Evolutionary conservation across 2,113 vertebrate genomes (phyloP).

Genomic region (Aix galericulata): DNA sequence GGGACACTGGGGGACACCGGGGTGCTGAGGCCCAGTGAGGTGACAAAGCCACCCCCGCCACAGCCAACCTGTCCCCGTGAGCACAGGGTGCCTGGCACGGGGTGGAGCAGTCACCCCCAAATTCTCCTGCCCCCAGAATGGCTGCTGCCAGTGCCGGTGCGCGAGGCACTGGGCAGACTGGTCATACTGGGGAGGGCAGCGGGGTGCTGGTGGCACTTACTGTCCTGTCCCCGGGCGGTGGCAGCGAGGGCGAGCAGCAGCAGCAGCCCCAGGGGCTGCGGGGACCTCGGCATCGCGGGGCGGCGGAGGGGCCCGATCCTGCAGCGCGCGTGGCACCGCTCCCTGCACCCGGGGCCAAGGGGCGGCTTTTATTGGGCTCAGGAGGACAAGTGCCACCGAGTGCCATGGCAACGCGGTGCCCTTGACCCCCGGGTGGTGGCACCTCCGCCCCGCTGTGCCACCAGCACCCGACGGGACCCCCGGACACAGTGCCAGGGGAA

Average conservation of each 20-base stretch:
- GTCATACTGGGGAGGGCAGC: neutral
- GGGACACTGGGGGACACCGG: neutral
- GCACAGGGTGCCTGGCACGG: accelerated
- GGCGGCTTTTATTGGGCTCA: neutral
- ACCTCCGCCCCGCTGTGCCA: neutral
- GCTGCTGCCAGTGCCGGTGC: neutral
- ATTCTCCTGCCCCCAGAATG: neutral
- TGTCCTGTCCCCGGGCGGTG: neutral
- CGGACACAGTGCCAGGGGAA: neutral
- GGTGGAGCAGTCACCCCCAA: neutral
- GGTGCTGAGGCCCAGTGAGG: neutral
- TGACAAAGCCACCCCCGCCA: neutral
- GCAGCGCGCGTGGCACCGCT: accelerated
- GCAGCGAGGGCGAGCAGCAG: neutral
- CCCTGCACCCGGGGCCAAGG: neutral
- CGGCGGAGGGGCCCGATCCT: accelerated
- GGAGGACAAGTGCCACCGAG: neutral
- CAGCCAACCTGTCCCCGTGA: accelerated
- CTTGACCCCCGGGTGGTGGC: neutral
- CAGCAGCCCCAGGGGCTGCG: neutral
- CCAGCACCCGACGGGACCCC: neutral
- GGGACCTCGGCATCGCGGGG: neutral
- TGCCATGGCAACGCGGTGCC: neutral
- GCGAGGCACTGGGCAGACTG: neutral
- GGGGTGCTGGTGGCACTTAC: neutral